Evolutionary conservation across 2,113 vertebrate species (phyloP).

Genomic region (Ictalurus punctatus): DNA sequence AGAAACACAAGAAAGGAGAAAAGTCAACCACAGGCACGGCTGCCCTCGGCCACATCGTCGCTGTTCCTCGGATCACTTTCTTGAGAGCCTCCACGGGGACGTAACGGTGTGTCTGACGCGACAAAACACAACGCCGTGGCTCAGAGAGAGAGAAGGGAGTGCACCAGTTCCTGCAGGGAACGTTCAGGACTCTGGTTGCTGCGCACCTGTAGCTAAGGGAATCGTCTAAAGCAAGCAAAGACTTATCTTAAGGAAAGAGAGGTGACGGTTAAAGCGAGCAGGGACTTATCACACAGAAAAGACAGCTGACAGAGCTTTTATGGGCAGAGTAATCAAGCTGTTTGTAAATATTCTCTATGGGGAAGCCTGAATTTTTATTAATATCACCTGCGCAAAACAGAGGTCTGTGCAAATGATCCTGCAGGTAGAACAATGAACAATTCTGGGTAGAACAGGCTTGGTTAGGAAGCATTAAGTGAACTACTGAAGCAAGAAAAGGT

Average conservation of each 20-base stretch:
- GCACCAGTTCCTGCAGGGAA: conserved; percentile 65
- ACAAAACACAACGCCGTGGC: conserved; percentile 36
- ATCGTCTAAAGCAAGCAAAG: conserved; percentile 39
- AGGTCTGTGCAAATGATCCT: no score
- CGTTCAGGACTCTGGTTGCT: conserved; percentile 68
- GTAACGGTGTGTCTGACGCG: neutral
- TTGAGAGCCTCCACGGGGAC: neutral
- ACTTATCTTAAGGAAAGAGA: conserved; percentile 9
- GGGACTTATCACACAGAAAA: neutral
- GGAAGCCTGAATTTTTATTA: neutral
- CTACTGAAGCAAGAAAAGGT: neutral
- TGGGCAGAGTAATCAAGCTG: neutral
- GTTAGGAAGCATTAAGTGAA: neutral
- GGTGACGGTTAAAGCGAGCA: conserved; percentile 7
- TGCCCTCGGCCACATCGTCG: conserved; percentile 20
- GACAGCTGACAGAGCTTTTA: conserved; percentile 30
- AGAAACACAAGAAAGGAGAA: conserved; percentile 64
- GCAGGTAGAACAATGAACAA: conserved; percentile 10
- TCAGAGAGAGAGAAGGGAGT: conserved; percentile 38
- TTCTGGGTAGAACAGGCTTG: neutral
- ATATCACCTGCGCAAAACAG: neutral
- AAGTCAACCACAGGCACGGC: conserved; percentile 61
- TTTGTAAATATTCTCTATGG: neutral
- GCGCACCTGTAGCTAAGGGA: conserved; percentile 63
- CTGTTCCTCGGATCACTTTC: conserved; percentile 1